These are phyloP conservation scores for Hippocampus abdominalis DNA, from an alignment of 2,113 vertebrate genomes.

Conservation along the genomic window DNA sequence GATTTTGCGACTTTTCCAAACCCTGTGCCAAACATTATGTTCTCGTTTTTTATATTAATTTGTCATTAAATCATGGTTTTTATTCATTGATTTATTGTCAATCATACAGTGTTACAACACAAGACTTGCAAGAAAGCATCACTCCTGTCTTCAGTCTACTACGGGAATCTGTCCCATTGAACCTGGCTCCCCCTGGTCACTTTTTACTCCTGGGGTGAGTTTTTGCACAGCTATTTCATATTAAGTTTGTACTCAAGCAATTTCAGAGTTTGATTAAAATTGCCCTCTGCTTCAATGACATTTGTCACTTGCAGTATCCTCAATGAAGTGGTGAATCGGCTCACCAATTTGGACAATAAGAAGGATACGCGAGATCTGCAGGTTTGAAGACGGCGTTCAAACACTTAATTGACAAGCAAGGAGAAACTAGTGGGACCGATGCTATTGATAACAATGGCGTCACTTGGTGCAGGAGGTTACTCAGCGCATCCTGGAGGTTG, in stretches of 20 bases:
- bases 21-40: too few species aligned
- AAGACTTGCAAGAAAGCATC: slow-evolving; percentile 84
- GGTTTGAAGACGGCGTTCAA: slow-evolving; percentile 68
- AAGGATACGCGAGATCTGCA: slow-evolving; percentile 91
- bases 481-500: slow-evolving; percentile 88
- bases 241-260: background rate
- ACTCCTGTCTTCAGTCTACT: slow-evolving; percentile 80
- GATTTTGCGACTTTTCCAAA: too few species aligned
- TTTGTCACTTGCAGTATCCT: slow-evolving; percentile 76
- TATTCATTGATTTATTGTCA: too few species aligned
- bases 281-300: background rate
- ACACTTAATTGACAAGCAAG: background rate
- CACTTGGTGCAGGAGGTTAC: slow-evolving; percentile 81
- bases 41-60: too few species aligned
- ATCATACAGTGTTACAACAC: slow-evolving; percentile 72
- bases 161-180: slow-evolving; percentile 88
- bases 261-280: background rate
- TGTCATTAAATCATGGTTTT: too few species aligned
- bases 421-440: background rate
- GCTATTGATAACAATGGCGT: background rate
- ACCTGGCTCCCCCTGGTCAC: slow-evolving; percentile 87
- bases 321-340: slow-evolving; percentile 88
- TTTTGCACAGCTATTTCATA: background rate
- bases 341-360: slow-evolving; percentile 88
- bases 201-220: slow-evolving; percentile 92